Conservation (phyloP, 1,140 invertebrate species). For the Papilio aristodemus region DNA sequence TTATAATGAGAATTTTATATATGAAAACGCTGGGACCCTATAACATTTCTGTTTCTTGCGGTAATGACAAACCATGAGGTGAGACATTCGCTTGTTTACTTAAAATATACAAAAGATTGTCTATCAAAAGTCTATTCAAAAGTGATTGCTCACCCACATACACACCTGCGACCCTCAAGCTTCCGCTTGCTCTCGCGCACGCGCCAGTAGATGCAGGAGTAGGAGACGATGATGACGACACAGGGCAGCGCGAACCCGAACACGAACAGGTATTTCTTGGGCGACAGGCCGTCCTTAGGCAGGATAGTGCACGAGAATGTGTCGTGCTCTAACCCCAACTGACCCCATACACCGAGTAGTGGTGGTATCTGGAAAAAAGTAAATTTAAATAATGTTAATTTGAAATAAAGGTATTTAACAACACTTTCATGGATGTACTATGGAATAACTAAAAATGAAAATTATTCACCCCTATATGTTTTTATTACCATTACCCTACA, state of each 20-base stretch:
- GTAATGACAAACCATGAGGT: neutral
- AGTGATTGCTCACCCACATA: slow-evolving; percentile 69
- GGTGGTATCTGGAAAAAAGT: slow-evolving; percentile 83
- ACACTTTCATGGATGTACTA: slow-evolving; percentile 28
- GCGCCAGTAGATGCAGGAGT: slow-evolving; percentile 91
- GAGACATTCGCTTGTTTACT: neutral
- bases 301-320: slow-evolving; percentile 94
- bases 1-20: too few relatives aligned
- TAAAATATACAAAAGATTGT: neutral
- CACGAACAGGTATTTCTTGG: slow-evolving; percentile 92
- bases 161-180: slow-evolving; percentile 84
- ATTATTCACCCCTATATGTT: too few relatives aligned
- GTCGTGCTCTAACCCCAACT: slow-evolving; percentile 86
- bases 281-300: slow-evolving; percentile 86
- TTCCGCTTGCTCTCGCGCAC: slow-evolving; percentile 87
- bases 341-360: slow-evolving; percentile 90
- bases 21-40: too few relatives aligned
- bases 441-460: neutral
- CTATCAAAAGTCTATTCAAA: neutral
- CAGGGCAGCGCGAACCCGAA: slow-evolving; percentile 91
- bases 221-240: slow-evolving; percentile 90
- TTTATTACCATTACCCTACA: too few relatives aligned
- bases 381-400: neutral
- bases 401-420: slow-evolving; percentile 33
- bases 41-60: too few relatives aligned